A percentile compares a stretch with the other conserved stretches of the same genome.
Evolutionary conservation across 64 coral and sea anemone species (phyloP).

Genomic region (Stichodactyla mertensii): DNA sequence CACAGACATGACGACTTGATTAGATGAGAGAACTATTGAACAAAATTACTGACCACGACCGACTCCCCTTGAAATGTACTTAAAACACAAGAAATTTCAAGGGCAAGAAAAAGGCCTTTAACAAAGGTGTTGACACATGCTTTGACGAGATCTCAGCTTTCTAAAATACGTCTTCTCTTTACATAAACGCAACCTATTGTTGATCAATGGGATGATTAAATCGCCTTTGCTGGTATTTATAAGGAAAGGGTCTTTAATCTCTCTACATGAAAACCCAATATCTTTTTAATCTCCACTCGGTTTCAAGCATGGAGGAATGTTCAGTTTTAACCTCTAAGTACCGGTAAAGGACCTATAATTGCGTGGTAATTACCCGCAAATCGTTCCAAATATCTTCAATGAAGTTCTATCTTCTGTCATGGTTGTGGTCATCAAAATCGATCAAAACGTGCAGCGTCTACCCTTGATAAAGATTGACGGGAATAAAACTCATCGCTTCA

Average conservation of each 20-base stretch:
- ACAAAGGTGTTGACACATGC: slow-evolving; percentile 21
- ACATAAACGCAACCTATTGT: slow-evolving; percentile 3
- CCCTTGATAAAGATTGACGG: not conserved
- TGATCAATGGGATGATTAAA: slow-evolving; percentile 5
- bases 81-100: not conserved
- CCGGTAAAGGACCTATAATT: slow-evolving; percentile 8
- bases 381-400: not conserved
- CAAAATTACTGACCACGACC: not conserved
- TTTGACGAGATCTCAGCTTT: slow-evolving; percentile 17
- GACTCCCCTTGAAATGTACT: not conserved
- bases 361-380: not conserved
- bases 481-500: slow-evolving; percentile 11
- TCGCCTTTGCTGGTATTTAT: not conserved
- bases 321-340: slow-evolving; percentile 19
- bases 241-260: slow-evolving; percentile 11
- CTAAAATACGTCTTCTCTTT: slow-evolving; percentile 9
- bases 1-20: not conserved
- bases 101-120: slow-evolving; percentile 1
- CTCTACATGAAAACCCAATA: not conserved
- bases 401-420: not conserved
- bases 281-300: not conserved
- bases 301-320: slow-evolving; percentile 6
- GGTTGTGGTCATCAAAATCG: not conserved
- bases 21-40: not conserved
- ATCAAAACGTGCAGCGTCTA: not conserved